Percentiles rank a stretch among this genome's conserved stretches.
Conservation (phyloP, 2,797 vertebrate species). For the Gymnothorax javanicus region DNA sequence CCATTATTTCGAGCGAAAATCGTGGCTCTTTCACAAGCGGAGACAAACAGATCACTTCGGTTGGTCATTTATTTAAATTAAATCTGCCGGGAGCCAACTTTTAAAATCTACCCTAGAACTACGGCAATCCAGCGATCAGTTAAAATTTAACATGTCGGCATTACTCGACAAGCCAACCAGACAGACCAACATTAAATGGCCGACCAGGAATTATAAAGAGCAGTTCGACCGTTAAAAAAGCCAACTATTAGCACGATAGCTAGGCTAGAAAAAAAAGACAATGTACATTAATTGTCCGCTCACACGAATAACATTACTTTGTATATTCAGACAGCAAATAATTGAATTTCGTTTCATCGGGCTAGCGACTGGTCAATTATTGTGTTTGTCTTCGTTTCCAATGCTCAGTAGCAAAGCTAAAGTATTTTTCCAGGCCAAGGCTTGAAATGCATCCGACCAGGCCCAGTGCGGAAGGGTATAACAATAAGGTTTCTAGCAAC, state of each 20-base stretch:
- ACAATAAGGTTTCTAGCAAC: not conserved
- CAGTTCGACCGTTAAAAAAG: not conserved
- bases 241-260: not conserved
- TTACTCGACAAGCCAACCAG: not conserved
- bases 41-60: not conserved
- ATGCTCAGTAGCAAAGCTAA: not conserved
- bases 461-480: slow-evolving; percentile 8
- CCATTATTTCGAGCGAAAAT: not conserved
- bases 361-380: not conserved
- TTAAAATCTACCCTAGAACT: not conserved
- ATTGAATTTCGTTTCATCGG: not conserved
- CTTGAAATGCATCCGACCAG: not conserved
- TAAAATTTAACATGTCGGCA: not conserved
- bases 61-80: not conserved
- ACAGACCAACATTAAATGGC: not conserved
- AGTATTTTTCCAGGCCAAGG: not conserved
- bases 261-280: not conserved
- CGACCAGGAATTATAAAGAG: not conserved
- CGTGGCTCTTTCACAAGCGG: not conserved
- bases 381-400: not conserved
- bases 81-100: not conserved
- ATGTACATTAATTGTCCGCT: not conserved
- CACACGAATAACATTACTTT: not conserved
- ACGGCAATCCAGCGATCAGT: not conserved
- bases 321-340: not conserved